These are phyloP conservation scores for Drosophila mettleri DNA, from an alignment of 2,888 invertebrate genomes.

Conservation along the genomic window DNA sequence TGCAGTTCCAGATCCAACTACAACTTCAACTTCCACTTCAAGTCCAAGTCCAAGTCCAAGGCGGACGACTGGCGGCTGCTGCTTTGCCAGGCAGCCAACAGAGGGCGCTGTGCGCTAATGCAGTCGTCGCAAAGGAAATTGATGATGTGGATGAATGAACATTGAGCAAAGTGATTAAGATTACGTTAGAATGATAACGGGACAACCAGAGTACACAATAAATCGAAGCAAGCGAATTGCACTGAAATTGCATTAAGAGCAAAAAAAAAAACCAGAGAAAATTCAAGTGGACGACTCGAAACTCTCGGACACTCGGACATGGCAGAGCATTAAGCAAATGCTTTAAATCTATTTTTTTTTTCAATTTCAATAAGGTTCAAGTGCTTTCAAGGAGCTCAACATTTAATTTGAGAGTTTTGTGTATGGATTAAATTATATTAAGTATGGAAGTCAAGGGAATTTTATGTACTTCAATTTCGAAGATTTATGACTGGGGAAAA, in stretches of 20 bases:
- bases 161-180: constrained; percentile 84
- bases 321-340: constrained; percentile 45
- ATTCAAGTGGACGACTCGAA: constrained; percentile 24
- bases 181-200: constrained; percentile 80
- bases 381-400: background rate
- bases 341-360: constrained; percentile 19
- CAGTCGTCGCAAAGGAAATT: constrained; percentile 78
- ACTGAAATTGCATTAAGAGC: constrained; percentile 64
- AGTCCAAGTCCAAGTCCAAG: constrained; percentile 18
- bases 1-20: constrained; percentile 19
- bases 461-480: background rate
- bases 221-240: constrained; percentile 54
- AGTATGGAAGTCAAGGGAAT: background rate
- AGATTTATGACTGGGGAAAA: background rate
- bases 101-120: constrained; percentile 59
- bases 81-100: constrained; percentile 36
- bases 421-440: background rate
- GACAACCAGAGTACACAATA: constrained; percentile 54
- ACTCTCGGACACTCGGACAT: constrained; percentile 1
- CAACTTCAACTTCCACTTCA: background rate
- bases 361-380: constrained; percentile 20
- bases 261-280: background rate
- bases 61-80: constrained; percentile 28
- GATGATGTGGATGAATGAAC: constrained; percentile 84
- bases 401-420: background rate